Evolutionary conservation across 2,888 invertebrate genomes (phyloP), one percentile per base, ranked within the genome.

Genomic region (Rutpela maculata): DNA sequence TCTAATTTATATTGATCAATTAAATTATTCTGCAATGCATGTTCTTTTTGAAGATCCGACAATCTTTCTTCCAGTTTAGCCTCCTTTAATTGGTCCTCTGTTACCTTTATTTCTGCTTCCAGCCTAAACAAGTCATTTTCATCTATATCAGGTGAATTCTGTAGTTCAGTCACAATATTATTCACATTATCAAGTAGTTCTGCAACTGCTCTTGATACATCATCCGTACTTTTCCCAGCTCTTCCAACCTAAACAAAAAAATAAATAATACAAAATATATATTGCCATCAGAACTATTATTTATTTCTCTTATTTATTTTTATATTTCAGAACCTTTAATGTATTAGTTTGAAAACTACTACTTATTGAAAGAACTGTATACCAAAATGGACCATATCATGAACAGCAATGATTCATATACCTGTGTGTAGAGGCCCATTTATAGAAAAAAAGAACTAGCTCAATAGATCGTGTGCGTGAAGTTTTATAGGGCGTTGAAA

Each of bases 1-100:
- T 97, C 96, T n/a, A 94, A 94, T 86, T 95, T 94, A 86, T 97
- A 97, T 83, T 94, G 93, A 78, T 95, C 95, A 84, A 97, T 94
- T 91, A 95, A 93, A 83, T 94, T 94, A 81, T 87, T 86, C 79
- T 90, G 90, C 11, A 85, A 84, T 69, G 85, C 86, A 57, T 89
- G 88, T 76, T 95, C 94, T 76, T 94, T 93, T 18, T 94, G 94
- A 80, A 97, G 91, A 17, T 92, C 92, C 75, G 94, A 93, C 81
- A 97, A 93, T 86, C 95, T 93, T 26, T 94, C 93, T 78, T 96
- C 95, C 31, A 98, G 90, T 87, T 96, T 94, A 0, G 95, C 95
- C 0, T 92, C 92, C 71, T 91, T 91, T 17, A 97, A 92, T 65
- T 94, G 94, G 15, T 90, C 90, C 88, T 97, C 96, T 0, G 95